Percentiles rank a stretch among this genome's conserved stretches.
These are phyloP conservation scores for Pterocles burchelli DNA, from an alignment of 2,113 vertebrate genomes.

Conservation along the genomic window DNA sequence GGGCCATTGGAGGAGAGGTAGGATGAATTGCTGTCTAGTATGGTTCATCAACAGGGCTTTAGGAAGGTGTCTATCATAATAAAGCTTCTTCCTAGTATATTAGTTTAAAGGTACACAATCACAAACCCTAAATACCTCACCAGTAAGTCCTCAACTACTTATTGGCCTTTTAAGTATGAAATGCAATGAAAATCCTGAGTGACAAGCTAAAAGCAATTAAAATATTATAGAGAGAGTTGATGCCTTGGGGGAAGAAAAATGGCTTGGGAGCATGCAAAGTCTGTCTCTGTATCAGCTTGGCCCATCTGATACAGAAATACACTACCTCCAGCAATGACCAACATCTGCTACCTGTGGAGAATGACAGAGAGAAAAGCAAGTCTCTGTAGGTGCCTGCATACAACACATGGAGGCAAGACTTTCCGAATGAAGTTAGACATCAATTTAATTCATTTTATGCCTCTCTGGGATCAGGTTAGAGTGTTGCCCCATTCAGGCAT, in stretches of 20 bases:
- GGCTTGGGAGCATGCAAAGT: background rate
- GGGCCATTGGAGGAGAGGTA: slow-evolving; percentile 91
- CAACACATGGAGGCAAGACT: background rate
- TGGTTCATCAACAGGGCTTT: background rate
- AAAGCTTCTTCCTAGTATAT: background rate
- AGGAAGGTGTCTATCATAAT: background rate
- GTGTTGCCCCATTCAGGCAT: background rate
- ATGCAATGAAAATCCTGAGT: background rate
- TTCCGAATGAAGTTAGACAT: background rate
- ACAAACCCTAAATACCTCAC: background rate
- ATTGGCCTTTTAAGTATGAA: background rate
- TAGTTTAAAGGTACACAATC: background rate
- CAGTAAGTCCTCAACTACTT: background rate
- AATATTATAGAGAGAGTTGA: background rate
- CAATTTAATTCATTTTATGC: background rate
- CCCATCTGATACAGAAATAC: background rate
- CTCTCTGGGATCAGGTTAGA: background rate
- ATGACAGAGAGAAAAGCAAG: background rate
- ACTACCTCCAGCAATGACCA: background rate
- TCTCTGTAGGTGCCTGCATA: background rate
- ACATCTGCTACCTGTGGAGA: background rate
- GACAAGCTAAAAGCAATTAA: background rate
- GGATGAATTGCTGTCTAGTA: background rate
- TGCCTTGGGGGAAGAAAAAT: background rate
- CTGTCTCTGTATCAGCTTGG: background rate